Percentiles rank a stretch among this genome's conserved stretches.
Conservation (phyloP, 2,113 vertebrate species). For the Chrysemys picta region DNA sequence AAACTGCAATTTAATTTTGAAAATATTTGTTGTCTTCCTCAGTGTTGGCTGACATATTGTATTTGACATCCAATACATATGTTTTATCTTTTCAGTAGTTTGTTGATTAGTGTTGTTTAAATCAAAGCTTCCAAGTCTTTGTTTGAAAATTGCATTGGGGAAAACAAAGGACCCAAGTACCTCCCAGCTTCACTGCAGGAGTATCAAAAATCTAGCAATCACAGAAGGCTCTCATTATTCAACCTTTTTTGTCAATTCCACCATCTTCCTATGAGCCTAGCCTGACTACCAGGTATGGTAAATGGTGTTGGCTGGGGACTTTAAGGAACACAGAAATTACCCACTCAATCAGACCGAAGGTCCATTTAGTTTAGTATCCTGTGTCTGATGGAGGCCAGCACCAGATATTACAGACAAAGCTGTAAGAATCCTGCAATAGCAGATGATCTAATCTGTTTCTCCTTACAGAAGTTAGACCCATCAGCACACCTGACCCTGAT, state of each 20-base stretch:
- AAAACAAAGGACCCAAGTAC: background rate
- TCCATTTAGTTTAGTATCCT: background rate
- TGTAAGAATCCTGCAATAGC: background rate
- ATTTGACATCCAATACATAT: background rate
- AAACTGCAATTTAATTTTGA: too few relatives aligned
- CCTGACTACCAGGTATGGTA: background rate
- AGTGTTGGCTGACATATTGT: background rate
- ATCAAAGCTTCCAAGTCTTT: background rate
- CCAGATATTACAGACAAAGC: fast-evolving
- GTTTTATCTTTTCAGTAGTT: background rate
- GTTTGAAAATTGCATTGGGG: background rate
- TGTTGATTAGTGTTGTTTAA: background rate
- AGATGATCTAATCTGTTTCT: background rate
- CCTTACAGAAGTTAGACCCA: slow-evolving; percentile 4
- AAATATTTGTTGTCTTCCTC: too few relatives aligned
- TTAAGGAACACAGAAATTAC: background rate
- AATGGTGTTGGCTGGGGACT: background rate
- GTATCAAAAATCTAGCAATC: background rate
- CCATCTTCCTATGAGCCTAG: background rate
- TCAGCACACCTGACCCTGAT: too few relatives aligned
- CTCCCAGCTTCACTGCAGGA: background rate
- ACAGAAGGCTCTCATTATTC: background rate
- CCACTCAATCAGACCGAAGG: background rate
- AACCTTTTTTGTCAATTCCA: background rate
- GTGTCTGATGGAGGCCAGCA: background rate